These are phyloP conservation scores for Drosophila lacertosa DNA, from an alignment of 1,140 invertebrate species.

Conservation along the genomic window DNA sequence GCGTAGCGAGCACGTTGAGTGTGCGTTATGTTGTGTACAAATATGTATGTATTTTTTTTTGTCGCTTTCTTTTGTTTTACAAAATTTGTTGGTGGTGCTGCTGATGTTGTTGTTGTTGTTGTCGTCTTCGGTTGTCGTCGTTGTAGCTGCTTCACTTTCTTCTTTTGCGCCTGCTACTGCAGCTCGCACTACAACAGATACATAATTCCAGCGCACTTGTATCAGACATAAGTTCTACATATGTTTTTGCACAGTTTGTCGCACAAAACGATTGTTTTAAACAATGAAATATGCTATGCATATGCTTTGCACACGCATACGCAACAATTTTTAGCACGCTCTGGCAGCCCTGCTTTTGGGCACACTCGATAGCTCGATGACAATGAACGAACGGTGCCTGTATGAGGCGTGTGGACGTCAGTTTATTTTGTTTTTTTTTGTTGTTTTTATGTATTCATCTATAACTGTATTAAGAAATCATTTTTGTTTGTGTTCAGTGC, in stretches of 20 bases:
- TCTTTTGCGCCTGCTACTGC: conserved; percentile 76
- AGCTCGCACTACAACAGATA: conserved; percentile 77
- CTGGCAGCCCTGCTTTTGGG: conserved; percentile 21
- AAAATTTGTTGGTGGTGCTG: conserved; percentile 38
- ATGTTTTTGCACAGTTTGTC: conserved; percentile 61
- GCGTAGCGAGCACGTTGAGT: conserved; percentile 56
- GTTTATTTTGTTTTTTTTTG: neutral
- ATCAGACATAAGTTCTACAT: conserved; percentile 82
- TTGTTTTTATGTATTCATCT: neutral
- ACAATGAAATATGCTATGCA: conserved; percentile 57
- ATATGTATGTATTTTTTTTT: conserved; percentile 38
- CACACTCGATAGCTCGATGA: conserved; percentile 26
- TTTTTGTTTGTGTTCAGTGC: conserved; percentile 2
- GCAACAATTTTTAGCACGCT: conserved; percentile 64
- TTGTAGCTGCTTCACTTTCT: conserved; percentile 67
- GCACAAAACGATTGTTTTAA: conserved; percentile 55
- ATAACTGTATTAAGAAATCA: neutral
- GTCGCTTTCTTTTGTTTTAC: conserved; percentile 36
- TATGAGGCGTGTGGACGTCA: neutral
- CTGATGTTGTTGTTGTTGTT: conserved; percentile 13
- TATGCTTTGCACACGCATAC: conserved; percentile 58
- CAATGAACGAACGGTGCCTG: neutral
- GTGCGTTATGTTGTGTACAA: conserved; percentile 34
- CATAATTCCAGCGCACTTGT: conserved; percentile 71
- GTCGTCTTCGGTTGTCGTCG: conserved; percentile 17